Evolutionary conservation across 2,888 invertebrate species (phyloP).

Genomic region (Germaria angustata): DNA sequence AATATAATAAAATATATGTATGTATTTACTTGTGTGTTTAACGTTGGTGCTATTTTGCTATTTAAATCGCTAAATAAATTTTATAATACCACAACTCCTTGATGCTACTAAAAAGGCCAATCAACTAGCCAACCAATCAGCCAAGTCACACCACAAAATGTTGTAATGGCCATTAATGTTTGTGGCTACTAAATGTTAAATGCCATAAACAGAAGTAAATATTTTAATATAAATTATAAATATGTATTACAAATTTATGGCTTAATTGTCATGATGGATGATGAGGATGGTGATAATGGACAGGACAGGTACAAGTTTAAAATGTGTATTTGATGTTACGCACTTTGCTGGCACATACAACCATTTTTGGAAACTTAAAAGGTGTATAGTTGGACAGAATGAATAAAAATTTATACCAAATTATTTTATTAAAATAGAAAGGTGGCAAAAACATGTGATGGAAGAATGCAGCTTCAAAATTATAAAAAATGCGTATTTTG

Average conservation of each 20-base stretch:
- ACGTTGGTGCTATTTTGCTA: neutral
- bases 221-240: conserved; percentile 40
- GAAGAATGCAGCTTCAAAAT: no score
- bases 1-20: neutral
- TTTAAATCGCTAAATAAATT: neutral
- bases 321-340: neutral
- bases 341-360: neutral
- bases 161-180: conserved; percentile 30
- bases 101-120: neutral
- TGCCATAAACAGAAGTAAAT: conserved; percentile 42
- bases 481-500: no score
- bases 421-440: no score
- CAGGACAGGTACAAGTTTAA: conserved; percentile 15
- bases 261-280: conserved; percentile 24
- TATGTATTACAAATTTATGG: conserved; percentile 34
- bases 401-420: neutral
- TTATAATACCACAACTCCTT: conserved; percentile 4
- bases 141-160: conserved; percentile 20
- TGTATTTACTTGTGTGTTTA: neutral
- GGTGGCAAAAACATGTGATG: no score
- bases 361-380: neutral
- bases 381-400: neutral
- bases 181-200: conserved; percentile 40
- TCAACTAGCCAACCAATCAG: neutral
- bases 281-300: conserved; percentile 6